Percentiles rank a stretch among this genome's conserved stretches.
phyloP scores from a whole-genome alignment of 1,140 invertebrate species.

The Cyclargus thomasi region DNA sequence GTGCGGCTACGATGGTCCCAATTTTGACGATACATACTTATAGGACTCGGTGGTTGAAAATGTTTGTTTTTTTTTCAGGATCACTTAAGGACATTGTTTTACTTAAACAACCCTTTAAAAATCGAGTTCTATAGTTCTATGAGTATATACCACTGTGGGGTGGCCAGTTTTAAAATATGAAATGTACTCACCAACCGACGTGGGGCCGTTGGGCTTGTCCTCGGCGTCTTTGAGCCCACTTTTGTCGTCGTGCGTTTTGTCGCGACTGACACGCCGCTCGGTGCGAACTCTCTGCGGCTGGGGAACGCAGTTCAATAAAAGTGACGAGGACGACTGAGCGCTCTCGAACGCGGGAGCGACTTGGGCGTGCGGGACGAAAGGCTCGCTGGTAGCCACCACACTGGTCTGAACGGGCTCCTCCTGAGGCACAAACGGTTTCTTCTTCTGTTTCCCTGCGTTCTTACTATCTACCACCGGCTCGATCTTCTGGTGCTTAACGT shows the following conservation, averaged over 20 bases:
- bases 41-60: too few relatives aligned
- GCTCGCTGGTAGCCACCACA: background rate
- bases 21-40: too few relatives aligned
- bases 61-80: too few relatives aligned
- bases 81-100: too few relatives aligned
- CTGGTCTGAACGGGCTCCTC: conserved; percentile 24
- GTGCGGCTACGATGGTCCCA: too few relatives aligned
- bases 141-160: too few relatives aligned
- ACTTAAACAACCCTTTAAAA: too few relatives aligned
- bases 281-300: conserved; percentile 48
- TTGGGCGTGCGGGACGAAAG: background rate
- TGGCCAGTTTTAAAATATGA: too few relatives aligned
- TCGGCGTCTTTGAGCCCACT: conserved; percentile 27
- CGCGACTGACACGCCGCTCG: conserved; percentile 29
- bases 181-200: conserved; percentile 31
- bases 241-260: conserved; percentile 44
- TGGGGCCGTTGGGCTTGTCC: conserved; percentile 45
- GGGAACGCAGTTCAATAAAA: conserved; percentile 28
- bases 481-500: conserved; percentile 52
- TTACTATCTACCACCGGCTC: conserved; percentile 54
- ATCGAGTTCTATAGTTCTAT: too few relatives aligned
- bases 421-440: conserved; percentile 56
- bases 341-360: background rate
- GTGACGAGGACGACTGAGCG: background rate
- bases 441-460: conserved; percentile 45